Conservation (phyloP, 2,888 invertebrate genomes). For the Hemistola chrysoprasaria region DNA sequence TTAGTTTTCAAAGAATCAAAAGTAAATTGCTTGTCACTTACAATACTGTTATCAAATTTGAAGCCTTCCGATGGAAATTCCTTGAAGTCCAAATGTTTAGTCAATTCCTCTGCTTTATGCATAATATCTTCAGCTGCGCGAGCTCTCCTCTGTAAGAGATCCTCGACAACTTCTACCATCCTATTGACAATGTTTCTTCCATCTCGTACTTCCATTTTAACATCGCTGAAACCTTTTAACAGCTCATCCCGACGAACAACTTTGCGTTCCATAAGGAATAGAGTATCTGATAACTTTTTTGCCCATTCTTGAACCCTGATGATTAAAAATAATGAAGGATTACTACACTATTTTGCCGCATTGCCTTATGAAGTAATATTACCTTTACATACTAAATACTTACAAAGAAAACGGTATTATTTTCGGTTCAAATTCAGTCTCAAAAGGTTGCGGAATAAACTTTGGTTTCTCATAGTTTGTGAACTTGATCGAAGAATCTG, state of each 20-base stretch:
- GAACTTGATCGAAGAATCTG: slow-evolving; percentile 51
- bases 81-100: slow-evolving; percentile 38
- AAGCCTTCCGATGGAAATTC: slow-evolving; percentile 42
- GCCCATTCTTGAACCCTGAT: slow-evolving; percentile 66
- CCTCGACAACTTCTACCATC: slow-evolving; percentile 51
- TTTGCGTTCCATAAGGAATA: slow-evolving; percentile 50
- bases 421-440: slow-evolving; percentile 35
- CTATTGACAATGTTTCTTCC: slow-evolving; percentile 62
- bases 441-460: slow-evolving; percentile 39
- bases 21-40: slow-evolving; percentile 50
- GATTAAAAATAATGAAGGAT: slow-evolving; percentile 1
- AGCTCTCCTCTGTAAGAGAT: slow-evolving; percentile 50
- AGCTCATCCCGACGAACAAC: slow-evolving; percentile 58
- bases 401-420: slow-evolving; percentile 55
- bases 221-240: slow-evolving; percentile 51
- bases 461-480: slow-evolving; percentile 51
- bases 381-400: no score
- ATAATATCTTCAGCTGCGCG: slow-evolving; percentile 64
- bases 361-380: background rate
- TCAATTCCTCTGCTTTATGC: slow-evolving; percentile 54
- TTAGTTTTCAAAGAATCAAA: no score
- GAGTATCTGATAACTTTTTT: slow-evolving; percentile 49
- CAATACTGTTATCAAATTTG: slow-evolving; percentile 58
- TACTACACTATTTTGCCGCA: background rate
- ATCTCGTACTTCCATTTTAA: slow-evolving; percentile 54